Conservation (phyloP, 2,797 vertebrate genomes). For the Pseudochromis fuscus region DNA sequence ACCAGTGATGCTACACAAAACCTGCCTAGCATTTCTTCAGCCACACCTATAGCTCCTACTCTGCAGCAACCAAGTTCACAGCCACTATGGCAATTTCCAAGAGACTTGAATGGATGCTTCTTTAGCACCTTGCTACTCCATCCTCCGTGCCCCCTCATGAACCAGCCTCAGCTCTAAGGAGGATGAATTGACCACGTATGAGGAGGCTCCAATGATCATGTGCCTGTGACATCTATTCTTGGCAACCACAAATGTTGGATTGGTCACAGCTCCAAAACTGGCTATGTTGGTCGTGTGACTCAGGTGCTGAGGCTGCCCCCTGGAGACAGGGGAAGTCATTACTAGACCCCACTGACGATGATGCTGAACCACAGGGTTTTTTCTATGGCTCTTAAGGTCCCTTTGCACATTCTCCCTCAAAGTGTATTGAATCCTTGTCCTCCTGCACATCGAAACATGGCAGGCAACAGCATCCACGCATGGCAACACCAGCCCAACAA, state of each 20-base stretch:
- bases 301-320: conserved; percentile 79
- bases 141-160: conserved; percentile 53
- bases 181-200: conserved; percentile 61
- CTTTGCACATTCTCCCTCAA: conserved; percentile 67
- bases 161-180: conserved; percentile 49
- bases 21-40: neutral
- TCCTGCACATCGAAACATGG: conserved; percentile 68
- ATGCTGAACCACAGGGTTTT: conserved; percentile 22
- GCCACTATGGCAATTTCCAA: conserved; percentile 57
- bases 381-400: conserved; percentile 39
- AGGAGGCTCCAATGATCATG: conserved; percentile 74
- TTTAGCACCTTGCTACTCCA: conserved; percentile 34
- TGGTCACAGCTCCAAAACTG: conserved; percentile 62
- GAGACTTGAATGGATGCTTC: conserved; percentile 47
- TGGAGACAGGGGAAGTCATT: conserved; percentile 75
- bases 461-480: conserved; percentile 81
- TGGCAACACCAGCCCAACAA: conserved; percentile 81
- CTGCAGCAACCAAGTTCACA: conserved; percentile 29
- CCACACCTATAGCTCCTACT: conserved; percentile 7
- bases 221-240: conserved; percentile 78
- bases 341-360: conserved; percentile 47
- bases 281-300: conserved; percentile 60
- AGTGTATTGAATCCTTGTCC: conserved; percentile 63
- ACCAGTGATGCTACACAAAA: conserved; percentile 8
- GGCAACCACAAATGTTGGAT: conserved; percentile 71